Percentiles rank a stretch among this genome's conserved stretches.
These are phyloP conservation scores for Paraescarpia echinospica DNA, from an alignment of 1,140 invertebrate genomes.

Conservation along the genomic window DNA sequence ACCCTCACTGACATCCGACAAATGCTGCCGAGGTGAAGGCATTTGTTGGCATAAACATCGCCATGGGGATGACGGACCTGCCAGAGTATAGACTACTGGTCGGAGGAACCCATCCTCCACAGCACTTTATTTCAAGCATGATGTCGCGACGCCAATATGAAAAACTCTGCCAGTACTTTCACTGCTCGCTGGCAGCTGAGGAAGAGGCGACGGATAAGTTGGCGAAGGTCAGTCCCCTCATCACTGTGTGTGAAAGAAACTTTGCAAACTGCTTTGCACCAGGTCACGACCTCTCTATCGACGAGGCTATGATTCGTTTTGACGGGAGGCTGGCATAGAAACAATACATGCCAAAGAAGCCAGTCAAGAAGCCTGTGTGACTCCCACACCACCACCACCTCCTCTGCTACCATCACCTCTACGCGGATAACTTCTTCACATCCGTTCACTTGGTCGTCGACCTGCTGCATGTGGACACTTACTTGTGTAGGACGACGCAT, in stretches of 20 bases:
- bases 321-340: constrained; percentile 55
- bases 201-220: background rate
- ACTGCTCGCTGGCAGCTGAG: background rate
- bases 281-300: constrained; percentile 17
- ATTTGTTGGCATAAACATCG: background rate
- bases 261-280: background rate
- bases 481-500: no score
- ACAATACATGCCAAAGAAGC: constrained; percentile 56
- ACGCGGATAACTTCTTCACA: background rate
- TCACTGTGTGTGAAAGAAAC: background rate
- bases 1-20: background rate
- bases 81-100: background rate
- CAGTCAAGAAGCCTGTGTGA: constrained; percentile 53
- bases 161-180: constrained; percentile 1
- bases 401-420: background rate
- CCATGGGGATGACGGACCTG: background rate
- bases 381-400: constrained; percentile 17
- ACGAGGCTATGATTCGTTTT: no score
- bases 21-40: background rate
- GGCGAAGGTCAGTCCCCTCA: background rate
- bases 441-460: background rate
- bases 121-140: background rate
- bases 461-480: no score
- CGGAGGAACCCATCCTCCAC: background rate
- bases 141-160: background rate